Conservation (phyloP, 2,113 vertebrate genomes). For the Porphyrio hochstetteri region DNA sequence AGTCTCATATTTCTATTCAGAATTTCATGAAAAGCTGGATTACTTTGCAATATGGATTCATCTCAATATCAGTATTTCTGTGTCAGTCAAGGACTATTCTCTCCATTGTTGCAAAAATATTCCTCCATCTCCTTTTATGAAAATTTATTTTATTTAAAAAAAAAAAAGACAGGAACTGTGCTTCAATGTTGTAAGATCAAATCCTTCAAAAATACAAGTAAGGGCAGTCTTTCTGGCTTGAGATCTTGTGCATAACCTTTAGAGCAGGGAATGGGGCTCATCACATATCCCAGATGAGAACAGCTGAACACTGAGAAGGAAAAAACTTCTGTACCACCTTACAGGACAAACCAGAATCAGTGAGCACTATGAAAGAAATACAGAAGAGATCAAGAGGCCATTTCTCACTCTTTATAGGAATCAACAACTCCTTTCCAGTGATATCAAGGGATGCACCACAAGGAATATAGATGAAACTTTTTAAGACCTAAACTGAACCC, state of each 20-base stretch:
- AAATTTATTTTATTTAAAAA: background rate
- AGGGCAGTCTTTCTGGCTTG: background rate
- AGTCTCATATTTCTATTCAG: background rate
- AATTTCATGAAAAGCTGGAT: background rate
- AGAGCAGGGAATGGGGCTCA: background rate
- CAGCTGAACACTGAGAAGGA: background rate
- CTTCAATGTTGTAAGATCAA: background rate
- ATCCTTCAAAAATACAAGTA: background rate
- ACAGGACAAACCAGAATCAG: background rate
- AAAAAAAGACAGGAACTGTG: background rate
- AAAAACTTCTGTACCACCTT: background rate
- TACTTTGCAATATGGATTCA: background rate
- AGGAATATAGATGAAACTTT: background rate
- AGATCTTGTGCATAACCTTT: background rate
- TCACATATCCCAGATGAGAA: background rate
- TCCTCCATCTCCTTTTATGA: background rate
- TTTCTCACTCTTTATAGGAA: background rate
- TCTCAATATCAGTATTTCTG: background rate
- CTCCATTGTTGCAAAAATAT: background rate
- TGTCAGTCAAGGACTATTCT: background rate
- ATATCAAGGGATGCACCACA: background rate
- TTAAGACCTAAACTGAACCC: background rate
- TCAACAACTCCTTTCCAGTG: background rate
- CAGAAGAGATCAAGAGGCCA: background rate
- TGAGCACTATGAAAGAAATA: background rate